Evolutionary conservation across 2,888 invertebrate genomes (phyloP).

Genomic region (Lasioglossum zephyrum): DNA sequence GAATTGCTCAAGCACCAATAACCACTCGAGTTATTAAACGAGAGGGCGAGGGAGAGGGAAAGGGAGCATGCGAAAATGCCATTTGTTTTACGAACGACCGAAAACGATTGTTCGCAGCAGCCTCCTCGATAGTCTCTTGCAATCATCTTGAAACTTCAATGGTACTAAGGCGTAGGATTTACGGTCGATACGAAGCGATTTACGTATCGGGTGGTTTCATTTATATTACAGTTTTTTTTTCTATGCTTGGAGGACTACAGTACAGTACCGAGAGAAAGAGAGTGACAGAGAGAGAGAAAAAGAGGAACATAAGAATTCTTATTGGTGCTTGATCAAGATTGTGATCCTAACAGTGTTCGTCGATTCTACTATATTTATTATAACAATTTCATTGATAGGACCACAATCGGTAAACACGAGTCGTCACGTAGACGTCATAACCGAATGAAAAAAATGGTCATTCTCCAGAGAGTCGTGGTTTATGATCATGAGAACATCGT

Average conservation of each 20-base stretch:
- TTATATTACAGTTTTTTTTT: conserved; percentile 45
- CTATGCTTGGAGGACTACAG: conserved; percentile 28
- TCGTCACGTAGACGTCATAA: conserved; percentile 56
- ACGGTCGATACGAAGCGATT: background rate
- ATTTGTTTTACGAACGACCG: conserved; percentile 28
- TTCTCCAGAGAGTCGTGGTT: conserved; percentile 66
- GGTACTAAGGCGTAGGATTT: conserved; percentile 20
- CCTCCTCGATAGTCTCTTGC: conserved; percentile 19
- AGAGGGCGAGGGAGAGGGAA: conserved; percentile 1
- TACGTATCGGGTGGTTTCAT: conserved; percentile 22
- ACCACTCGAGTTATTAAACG: conserved; percentile 30
- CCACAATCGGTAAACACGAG: conserved; percentile 56
- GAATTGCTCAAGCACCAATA: conserved; percentile 72
- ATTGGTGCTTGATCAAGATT: conserved; percentile 74
- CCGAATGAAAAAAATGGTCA: conserved; percentile 65
- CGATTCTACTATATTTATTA: conserved; percentile 69
- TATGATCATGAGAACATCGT: conserved; percentile 66
- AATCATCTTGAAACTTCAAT: conserved; percentile 6
- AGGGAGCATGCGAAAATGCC: conserved; percentile 20
- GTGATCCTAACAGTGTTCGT: conserved; percentile 69
- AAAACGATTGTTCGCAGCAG: conserved; percentile 9
- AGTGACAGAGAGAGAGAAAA: background rate
- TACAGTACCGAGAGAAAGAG: conserved; percentile 6
- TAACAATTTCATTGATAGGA: conserved; percentile 69
- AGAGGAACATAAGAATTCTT: conserved; percentile 31